Percentiles rank a stretch among this genome's conserved stretches.
phyloP scores from a whole-genome alignment of 2,888 invertebrate genomes.

The Drosophila glabriapex region DNA sequence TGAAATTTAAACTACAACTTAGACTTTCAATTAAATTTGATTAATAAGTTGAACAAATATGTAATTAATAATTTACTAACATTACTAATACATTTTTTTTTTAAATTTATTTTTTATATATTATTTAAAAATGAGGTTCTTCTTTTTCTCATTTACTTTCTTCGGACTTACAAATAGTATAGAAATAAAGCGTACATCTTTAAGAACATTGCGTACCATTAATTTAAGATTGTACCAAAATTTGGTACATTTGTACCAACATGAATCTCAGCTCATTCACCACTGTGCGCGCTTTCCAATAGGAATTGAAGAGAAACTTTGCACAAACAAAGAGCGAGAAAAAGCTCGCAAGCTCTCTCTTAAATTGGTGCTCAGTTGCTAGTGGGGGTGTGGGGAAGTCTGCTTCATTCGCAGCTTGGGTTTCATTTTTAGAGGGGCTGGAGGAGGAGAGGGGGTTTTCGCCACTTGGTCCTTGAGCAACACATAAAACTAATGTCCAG shows the following conservation, averaged over 20 bases:
- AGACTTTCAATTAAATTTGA: background rate
- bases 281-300: constrained; percentile 50
- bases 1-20: background rate
- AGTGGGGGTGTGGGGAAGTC: background rate
- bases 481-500: constrained; percentile 67
- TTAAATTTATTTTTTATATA: too few species aligned
- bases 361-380: background rate
- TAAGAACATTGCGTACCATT: background rate
- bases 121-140: background rate
- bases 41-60: too few species aligned
- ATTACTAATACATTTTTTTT: too few species aligned
- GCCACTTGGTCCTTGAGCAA: constrained; percentile 51
- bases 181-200: background rate
- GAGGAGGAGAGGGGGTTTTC: background rate
- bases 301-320: constrained; percentile 14
- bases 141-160: background rate
- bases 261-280: constrained; percentile 11
- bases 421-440: constrained; percentile 34
- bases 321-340: constrained; percentile 4
- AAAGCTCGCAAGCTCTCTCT: constrained; percentile 29
- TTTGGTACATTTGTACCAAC: background rate
- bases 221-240: background rate
- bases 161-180: background rate
- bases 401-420: constrained; percentile 11
- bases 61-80: too few species aligned